phyloP scores from a whole-genome alignment of 2,888 invertebrate genomes.

The Lithophane socia region DNA sequence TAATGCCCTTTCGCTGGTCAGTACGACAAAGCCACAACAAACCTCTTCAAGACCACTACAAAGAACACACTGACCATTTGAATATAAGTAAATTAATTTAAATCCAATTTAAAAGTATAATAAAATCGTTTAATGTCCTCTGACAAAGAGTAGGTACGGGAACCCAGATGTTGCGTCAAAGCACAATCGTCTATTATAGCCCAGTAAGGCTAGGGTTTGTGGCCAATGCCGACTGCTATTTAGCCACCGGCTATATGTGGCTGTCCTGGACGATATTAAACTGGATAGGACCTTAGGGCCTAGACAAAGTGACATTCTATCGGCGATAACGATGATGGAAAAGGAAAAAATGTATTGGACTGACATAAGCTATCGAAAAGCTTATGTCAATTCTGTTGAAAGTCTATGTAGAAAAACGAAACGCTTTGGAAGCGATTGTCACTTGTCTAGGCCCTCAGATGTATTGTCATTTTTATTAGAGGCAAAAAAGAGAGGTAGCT shows the following conservation, averaged over 20 bases:
- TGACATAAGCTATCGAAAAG: no score
- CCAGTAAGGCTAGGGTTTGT: constrained; percentile 39
- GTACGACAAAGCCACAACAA: background rate
- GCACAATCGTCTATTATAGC: constrained; percentile 53
- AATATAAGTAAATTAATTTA: background rate
- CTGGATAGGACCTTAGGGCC: constrained; percentile 42
- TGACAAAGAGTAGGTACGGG: background rate
- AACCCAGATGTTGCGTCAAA: constrained; percentile 41
- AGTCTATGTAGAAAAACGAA: no score
- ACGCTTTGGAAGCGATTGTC: no score
- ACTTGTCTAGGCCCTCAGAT: no score
- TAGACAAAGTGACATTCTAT: no score
- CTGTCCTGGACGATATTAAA: constrained; percentile 13
- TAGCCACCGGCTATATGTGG: constrained; percentile 44
- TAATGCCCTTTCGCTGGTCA: background rate
- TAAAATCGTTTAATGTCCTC: background rate
- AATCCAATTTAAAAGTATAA: background rate
- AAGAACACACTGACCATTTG: background rate
- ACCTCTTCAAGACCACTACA: background rate
- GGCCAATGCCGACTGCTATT: constrained; percentile 37
- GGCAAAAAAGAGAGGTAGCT: background rate
- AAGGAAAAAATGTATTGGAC: no score
- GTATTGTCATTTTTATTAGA: background rate
- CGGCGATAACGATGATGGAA: no score
- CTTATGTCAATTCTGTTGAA: no score